Evolutionary conservation across 2,888 invertebrate genomes (phyloP).

Genomic region (Coelinius sp.): DNA sequence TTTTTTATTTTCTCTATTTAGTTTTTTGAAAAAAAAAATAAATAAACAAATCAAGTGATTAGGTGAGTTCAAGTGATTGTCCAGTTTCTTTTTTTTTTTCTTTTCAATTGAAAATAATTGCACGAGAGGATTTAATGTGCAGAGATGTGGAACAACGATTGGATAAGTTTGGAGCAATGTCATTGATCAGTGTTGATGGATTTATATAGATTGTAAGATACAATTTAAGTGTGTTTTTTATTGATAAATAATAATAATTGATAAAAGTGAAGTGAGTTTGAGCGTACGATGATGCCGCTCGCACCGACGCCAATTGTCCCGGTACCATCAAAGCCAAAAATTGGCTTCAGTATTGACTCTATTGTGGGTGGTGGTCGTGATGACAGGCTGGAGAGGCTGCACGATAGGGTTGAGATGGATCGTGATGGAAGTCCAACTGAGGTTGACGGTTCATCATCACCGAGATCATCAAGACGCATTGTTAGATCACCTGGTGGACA

Average conservation of each 20-base stretch:
- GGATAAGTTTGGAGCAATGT: not conserved
- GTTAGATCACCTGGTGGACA: conserved; percentile 72
- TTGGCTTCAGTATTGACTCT: conserved; percentile 95
- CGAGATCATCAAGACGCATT: conserved; percentile 55
- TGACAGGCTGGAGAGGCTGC: conserved; percentile 56
- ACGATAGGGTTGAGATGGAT: conserved; percentile 62
- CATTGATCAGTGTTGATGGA: not conserved
- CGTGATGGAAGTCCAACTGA: conserved; percentile 63
- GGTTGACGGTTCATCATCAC: conserved; percentile 65
- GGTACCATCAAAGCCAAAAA: conserved; percentile 93
- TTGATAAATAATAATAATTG: not conserved
- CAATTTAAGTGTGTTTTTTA: not conserved
- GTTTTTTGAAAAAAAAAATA: not conserved
- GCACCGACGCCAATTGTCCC: conserved; percentile 94
- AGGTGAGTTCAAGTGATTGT: conserved; percentile 15
- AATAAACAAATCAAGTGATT: not conserved
- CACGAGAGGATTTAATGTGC: conserved; percentile 21
- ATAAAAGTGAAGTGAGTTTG: conserved; percentile 43
- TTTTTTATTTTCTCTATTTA: not conserved
- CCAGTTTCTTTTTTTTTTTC: not conserved
- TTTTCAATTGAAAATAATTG: not conserved
- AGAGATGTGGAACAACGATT: conserved; percentile 5
- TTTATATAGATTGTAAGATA: not conserved
- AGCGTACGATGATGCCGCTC: conserved; percentile 90
- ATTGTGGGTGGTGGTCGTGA: conserved; percentile 79